Evolutionary conservation across 2,113 vertebrate genomes (phyloP), one percentile per base, ranked within the genome.

Genomic region (Coturnix japonica): DNA sequence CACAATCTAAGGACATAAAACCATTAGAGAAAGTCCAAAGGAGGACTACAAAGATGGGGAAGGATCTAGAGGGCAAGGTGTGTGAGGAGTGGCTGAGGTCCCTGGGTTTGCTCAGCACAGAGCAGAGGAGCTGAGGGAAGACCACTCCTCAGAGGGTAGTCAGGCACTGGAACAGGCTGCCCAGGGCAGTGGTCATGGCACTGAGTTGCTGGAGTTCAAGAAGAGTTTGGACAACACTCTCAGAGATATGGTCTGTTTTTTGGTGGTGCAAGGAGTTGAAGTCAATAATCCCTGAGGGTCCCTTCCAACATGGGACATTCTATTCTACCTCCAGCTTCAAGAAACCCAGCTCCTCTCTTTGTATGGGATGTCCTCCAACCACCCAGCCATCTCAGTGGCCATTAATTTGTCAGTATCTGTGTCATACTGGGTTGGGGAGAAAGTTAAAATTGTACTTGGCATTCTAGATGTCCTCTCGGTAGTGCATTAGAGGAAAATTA

Each of bases 291-390:
- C 25, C 28, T 39, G 35, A 39, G 25, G 35, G 25, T 39, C 25
- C 16, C 60, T 63, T 63, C 60, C 37, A 63, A 39, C 31, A 20
- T 35, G 25, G 23, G 33, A 26, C 15, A 28, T 63, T 19, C 60
- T 63, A 19, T 63, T 63, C 35, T 39, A 8, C 56, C 51, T 61
- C 23, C 26, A 77, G 37, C 22, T 37, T 80, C 41, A 31, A 31
- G 33, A 65, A 57, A 67, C 6, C 35, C 25, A 26, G 7, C 6
- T 72, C 44, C 4, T 44, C 13, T 43, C 28, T 41, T 74, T 0
- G 0, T 21, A 19, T 1, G 0, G 37, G 2, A 54, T 54, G 33
- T 46, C 3, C 33, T 78, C 19, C 33, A n/a, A 8, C 15, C 26
- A 13, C 16, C 16, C 56, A 31, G 54, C 7, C 46, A 51, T 37